Conservation (phyloP, 1,140 invertebrate genomes). For the Aphis gossypii region DNA sequence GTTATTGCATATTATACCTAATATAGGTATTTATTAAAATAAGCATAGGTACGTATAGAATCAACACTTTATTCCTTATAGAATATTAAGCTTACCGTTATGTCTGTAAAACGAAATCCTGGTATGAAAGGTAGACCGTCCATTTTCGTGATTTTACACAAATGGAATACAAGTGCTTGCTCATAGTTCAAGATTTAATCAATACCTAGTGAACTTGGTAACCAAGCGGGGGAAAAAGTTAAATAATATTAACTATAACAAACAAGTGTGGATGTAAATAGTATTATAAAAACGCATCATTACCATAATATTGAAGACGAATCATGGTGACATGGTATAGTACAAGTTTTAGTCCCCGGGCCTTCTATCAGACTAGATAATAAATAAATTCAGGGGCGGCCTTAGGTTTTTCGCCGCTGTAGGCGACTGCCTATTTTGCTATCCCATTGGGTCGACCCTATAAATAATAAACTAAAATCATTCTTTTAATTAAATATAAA, state of each 20-base stretch:
- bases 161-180: neutral
- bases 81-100: constrained; percentile 27
- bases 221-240: neutral
- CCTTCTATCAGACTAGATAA: no score
- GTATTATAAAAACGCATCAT: neutral
- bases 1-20: neutral
- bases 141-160: constrained; percentile 16
- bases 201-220: constrained; percentile 8
- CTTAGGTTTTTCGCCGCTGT: no score
- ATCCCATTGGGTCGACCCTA: no score
- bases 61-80: neutral
- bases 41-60: neutral
- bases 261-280: neutral
- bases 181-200: neutral
- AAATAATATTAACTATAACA: neutral
- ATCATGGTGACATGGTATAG: neutral
- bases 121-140: constrained; percentile 53
- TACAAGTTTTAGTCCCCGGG: no score
- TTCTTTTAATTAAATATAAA: no score
- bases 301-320: neutral
- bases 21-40: neutral
- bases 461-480: no score
- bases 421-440: no score
- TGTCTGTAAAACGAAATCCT: constrained; percentile 49
- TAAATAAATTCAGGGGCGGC: no score